Percentiles rank a stretch among this genome's conserved stretches.
Evolutionary conservation across 2,888 invertebrate species (phyloP).

Genomic region (Crocallis elinguaria): DNA sequence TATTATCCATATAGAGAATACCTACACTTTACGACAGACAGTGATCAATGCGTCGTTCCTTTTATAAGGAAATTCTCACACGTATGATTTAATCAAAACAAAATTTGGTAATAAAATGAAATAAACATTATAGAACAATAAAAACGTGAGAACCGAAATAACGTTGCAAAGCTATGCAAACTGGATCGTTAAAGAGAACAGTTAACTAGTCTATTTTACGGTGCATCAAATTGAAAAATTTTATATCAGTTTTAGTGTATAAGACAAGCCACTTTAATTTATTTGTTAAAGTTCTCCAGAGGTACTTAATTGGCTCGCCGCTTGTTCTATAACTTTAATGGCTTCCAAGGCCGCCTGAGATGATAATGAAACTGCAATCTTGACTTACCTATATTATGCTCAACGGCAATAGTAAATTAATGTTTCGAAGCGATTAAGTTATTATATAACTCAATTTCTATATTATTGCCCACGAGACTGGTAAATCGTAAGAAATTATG

Average conservation of each 20-base stretch:
- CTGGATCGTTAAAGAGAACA: slow-evolving; percentile 49
- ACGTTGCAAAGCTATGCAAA: slow-evolving; percentile 51
- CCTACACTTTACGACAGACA: slow-evolving; percentile 14
- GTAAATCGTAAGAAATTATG: slow-evolving; percentile 36
- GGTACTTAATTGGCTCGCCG: slow-evolving; percentile 25
- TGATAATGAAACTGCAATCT: slow-evolving; percentile 20
- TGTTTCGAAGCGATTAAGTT: slow-evolving; percentile 17
- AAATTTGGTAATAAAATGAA: slow-evolving; percentile 31
- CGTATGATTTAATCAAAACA: slow-evolving; percentile 24
- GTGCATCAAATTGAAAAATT: slow-evolving; percentile 42
- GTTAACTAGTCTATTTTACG: slow-evolving; percentile 50
- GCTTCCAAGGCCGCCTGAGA: neutral
- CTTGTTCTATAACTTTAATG: slow-evolving; percentile 13
- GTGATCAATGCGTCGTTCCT: slow-evolving; percentile 9
- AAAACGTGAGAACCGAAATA: slow-evolving; percentile 50
- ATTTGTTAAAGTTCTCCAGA: slow-evolving; percentile 25
- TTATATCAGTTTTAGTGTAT: slow-evolving; percentile 43
- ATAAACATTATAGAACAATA: slow-evolving; percentile 45
- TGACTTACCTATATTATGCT: slow-evolving; percentile 2
- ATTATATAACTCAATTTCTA: slow-evolving; percentile 5
- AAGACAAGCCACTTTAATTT: slow-evolving; percentile 24
- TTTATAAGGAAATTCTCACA: slow-evolving; percentile 7
- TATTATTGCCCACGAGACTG: slow-evolving; percentile 23
- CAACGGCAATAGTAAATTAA: slow-evolving; percentile 14
- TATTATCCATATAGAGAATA: slow-evolving; percentile 16